A percentile compares a stretch with the other conserved stretches of the same genome.
These are phyloP conservation scores for Saturnia japonica DNA, from an alignment of 2,888 invertebrate genomes.

Conservation along the genomic window DNA sequence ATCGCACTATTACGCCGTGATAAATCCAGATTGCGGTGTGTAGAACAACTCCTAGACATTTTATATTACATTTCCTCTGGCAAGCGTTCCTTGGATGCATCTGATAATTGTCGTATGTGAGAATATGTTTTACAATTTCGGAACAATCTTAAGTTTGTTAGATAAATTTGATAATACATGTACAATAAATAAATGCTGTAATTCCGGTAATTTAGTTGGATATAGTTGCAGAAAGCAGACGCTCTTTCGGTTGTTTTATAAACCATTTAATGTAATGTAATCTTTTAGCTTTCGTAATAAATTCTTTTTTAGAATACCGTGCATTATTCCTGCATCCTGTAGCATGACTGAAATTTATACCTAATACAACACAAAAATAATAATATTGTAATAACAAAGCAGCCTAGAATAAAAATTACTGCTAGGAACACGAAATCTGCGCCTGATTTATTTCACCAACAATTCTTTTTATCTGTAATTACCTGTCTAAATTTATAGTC, in stretches of 20 bases:
- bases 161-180: too few relatives aligned
- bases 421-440: background rate
- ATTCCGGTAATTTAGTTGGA: background rate
- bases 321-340: background rate
- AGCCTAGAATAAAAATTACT: background rate
- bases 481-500: conserved; percentile 8
- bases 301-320: background rate
- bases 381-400: background rate
- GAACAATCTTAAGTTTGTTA: background rate
- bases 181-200: background rate
- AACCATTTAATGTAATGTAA: background rate
- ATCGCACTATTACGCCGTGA: conserved; percentile 11
- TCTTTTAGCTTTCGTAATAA: background rate
- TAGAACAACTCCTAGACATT: conserved; percentile 15
- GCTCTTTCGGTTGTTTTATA: background rate
- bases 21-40: conserved; percentile 18
- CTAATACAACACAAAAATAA: background rate
- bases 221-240: background rate
- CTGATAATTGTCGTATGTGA: conserved; percentile 22
- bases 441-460: background rate
- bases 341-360: background rate
- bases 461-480: conserved; percentile 5
- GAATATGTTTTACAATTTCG: background rate
- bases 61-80: conserved; percentile 10
- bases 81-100: conserved; percentile 4